These are phyloP conservation scores for Chlorocebus sabaeus DNA, from an alignment of 2,113 vertebrate genomes.

Conservation along the genomic window DNA sequence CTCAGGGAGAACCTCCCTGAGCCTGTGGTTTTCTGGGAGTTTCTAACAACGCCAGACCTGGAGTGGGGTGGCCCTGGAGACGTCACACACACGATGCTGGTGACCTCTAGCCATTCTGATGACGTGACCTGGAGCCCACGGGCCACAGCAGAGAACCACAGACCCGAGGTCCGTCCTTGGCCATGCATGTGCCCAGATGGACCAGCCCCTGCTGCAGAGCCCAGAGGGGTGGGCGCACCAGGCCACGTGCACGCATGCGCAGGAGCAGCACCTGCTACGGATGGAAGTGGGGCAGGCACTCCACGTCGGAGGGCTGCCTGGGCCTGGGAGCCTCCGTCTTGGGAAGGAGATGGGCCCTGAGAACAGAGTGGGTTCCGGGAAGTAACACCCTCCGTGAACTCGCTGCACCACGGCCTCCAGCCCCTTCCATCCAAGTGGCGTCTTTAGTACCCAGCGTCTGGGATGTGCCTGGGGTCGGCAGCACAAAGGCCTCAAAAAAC, in stretches of 20 bases:
- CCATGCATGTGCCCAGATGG: too few relatives aligned
- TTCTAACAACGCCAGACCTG: neutral
- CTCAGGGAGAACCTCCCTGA: neutral
- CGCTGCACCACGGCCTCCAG: too few relatives aligned
- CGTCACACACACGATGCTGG: neutral
- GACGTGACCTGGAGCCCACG: neutral
- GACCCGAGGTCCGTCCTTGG: too few relatives aligned
- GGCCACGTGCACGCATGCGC: too few relatives aligned
- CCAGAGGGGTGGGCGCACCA: fast-evolving
- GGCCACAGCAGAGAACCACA: too few relatives aligned
- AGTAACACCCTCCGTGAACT: neutral
- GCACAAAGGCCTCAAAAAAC: neutral
- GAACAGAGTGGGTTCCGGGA: neutral
- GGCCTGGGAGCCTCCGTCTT: neutral
- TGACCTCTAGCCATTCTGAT: neutral
- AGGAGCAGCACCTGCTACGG: fast-evolving
- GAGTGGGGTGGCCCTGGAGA: neutral
- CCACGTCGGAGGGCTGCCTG: neutral
- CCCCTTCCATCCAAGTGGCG: too few relatives aligned
- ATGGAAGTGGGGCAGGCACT: neutral
- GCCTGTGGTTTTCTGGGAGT: neutral
- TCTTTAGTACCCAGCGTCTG: neutral
- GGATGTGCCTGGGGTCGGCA: neutral
- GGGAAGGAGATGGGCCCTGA: neutral
- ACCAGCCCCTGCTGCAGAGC: neutral